phyloP scores from a whole-genome alignment of 1,140 invertebrate genomes.

The Anthonomus grandis region DNA sequence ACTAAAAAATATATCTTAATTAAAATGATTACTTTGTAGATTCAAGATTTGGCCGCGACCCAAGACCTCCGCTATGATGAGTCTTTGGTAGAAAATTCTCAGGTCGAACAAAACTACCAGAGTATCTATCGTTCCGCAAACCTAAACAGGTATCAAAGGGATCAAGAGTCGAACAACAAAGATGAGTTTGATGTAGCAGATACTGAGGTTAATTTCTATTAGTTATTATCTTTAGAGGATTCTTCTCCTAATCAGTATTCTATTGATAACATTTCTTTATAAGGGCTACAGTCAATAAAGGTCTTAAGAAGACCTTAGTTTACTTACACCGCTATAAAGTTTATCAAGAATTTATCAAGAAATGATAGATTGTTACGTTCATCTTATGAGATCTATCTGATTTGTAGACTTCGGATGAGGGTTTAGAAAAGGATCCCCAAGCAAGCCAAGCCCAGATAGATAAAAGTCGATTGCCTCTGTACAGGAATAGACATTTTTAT shows the following conservation, averaged over 20 bases:
- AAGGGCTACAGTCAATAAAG: background rate
- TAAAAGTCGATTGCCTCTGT: conserved; percentile 54
- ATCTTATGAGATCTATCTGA: too few species aligned
- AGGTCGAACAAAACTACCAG: conserved; percentile 28
- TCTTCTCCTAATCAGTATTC: too few species aligned
- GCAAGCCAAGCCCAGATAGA: conserved; percentile 51
- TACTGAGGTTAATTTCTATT: conserved; percentile 25
- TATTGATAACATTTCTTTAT: too few species aligned
- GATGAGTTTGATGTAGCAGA: conserved; percentile 41
- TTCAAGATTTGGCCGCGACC: background rate
- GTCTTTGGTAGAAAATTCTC: conserved; percentile 24
- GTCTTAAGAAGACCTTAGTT: background rate
- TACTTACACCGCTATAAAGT: too few species aligned
- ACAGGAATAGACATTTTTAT: conserved; percentile 72
- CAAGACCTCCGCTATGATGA: conserved; percentile 36
- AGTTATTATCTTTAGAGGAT: too few species aligned
- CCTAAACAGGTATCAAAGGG: conserved; percentile 36
- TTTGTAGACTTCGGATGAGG: conserved; percentile 34
- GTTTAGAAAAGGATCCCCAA: conserved; percentile 35
- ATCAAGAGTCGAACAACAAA: conserved; percentile 28
- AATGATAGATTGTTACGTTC: too few species aligned
- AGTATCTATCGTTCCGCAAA: conserved; percentile 29
- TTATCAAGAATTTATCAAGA: too few species aligned
- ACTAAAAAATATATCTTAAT: background rate
- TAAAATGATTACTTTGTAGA: conserved; percentile 4